Conservation (phyloP, 1,140 invertebrate genomes). For the Brachionus asplanchnoidis region DNA sequence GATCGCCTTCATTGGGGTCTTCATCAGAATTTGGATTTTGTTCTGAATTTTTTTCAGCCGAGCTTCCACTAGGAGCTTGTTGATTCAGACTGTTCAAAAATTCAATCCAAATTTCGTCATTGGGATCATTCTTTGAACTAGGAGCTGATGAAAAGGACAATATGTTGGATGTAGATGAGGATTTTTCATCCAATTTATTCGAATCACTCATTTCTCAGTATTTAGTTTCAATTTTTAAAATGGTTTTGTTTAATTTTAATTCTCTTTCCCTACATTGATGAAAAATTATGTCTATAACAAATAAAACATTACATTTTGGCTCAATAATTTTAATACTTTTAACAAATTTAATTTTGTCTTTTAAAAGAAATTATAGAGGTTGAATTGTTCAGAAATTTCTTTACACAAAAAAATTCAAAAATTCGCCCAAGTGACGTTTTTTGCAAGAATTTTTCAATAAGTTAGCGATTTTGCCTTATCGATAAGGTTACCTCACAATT, state of each 20-base stretch:
- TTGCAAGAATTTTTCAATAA: no score
- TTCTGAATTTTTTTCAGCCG: background rate
- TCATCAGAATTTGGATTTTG: background rate
- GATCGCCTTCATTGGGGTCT: background rate
- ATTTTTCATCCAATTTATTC: background rate
- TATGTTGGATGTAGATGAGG: background rate
- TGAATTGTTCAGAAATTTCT: no score
- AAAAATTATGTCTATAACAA: no score
- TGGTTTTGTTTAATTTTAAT: background rate
- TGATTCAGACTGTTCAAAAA: conserved; percentile 30
- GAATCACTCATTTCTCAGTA: background rate
- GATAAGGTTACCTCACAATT: no score
- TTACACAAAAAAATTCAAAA: no score
- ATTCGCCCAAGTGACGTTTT: no score
- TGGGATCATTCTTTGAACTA: background rate
- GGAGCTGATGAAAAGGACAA: background rate
- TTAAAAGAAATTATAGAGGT: no score
- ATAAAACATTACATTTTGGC: no score
- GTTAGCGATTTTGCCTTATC: no score
- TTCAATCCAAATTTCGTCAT: conserved; percentile 39
- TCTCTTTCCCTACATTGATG: background rate
- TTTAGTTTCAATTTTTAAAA: background rate
- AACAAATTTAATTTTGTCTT: no score
- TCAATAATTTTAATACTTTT: no score
- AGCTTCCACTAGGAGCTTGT: background rate